These are phyloP conservation scores for Paraescarpia echinospica DNA, from an alignment of 1,140 invertebrate genomes.

Conservation along the genomic window DNA sequence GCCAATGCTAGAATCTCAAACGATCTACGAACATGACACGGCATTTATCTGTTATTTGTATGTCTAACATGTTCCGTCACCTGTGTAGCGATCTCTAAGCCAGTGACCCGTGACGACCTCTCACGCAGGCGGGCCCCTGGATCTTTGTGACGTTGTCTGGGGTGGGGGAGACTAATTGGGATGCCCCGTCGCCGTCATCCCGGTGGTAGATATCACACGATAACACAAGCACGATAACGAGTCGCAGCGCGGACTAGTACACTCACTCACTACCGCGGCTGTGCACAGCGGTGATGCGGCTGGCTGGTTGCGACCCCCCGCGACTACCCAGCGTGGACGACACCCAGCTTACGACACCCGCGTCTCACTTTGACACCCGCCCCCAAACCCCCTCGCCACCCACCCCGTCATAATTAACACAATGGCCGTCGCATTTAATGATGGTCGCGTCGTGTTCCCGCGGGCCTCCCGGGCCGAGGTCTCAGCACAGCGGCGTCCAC, in stretches of 20 bases:
- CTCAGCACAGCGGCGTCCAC: background rate
- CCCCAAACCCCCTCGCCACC: background rate
- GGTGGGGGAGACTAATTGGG: background rate
- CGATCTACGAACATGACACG: background rate
- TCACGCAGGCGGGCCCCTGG: background rate
- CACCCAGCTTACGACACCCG: background rate
- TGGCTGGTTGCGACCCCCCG: background rate
- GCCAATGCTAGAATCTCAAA: background rate
- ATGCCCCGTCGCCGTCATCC: background rate
- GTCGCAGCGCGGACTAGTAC: background rate
- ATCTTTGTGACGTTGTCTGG: background rate
- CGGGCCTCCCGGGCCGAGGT: background rate
- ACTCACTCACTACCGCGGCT: background rate
- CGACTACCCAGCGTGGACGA: background rate
- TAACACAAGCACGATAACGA: background rate
- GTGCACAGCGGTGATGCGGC: background rate
- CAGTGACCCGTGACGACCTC: background rate
- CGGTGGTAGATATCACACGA: background rate
- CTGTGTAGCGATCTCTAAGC: background rate
- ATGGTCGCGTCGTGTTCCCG: background rate
- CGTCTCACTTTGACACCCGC: background rate
- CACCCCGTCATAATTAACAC: background rate
- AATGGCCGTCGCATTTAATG: background rate
- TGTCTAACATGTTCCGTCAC: background rate
- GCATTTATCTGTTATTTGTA: background rate